Base-by-base conservation (phyloP, 2,888 invertebrate species). In the Tachina fera region DNA sequence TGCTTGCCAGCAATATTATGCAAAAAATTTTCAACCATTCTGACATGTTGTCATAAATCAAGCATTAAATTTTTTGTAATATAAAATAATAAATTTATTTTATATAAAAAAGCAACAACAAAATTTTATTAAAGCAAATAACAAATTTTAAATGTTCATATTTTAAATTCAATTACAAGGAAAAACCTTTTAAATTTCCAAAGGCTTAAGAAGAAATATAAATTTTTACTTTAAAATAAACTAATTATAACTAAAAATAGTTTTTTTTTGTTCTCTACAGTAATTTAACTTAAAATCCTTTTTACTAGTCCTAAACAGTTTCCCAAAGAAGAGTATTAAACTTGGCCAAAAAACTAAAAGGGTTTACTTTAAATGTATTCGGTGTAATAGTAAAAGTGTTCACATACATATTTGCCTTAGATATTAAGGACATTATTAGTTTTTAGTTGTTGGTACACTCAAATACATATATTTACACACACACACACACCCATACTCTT, bases 341-440 rank as follows among this genome's bases (percentile, higher is more conserved):
- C 61, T 70, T 41, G 53, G 68, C 56, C 45, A 61, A 82, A 53
- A n/a, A 74, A 14, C 45, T 39, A 76, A 82, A 82, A 53, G 70
- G 70, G 56, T 41, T 49, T 82, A 65, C 19, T 51, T 45, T 16
- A 58, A 71, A 41, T 56, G 19, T n/a, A 22, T 11, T 31, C 9
- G 8, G 14, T 51, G 22, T 60, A 49, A 53, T 41, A 11, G 49
- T 43, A 51, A 67, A 60, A 31, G 31, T 68, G 41, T 75, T n/a
- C 61, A 22, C 31, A 39, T 79, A 39, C 31, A 39, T 79, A 67
- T 83, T 79, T 85, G 77, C 63, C 53, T 80, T 76, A 41, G 61
- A 79, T 63, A 76, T 83, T 86, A 86, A 86, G 86, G 83, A 86
- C 86, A 86, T 83, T 86, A 86, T 76, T 80, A 86, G 83, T 72